These are phyloP conservation scores for Okapia johnstoni DNA, from an alignment of 2,113 vertebrate genomes.

Conservation along the genomic window DNA sequence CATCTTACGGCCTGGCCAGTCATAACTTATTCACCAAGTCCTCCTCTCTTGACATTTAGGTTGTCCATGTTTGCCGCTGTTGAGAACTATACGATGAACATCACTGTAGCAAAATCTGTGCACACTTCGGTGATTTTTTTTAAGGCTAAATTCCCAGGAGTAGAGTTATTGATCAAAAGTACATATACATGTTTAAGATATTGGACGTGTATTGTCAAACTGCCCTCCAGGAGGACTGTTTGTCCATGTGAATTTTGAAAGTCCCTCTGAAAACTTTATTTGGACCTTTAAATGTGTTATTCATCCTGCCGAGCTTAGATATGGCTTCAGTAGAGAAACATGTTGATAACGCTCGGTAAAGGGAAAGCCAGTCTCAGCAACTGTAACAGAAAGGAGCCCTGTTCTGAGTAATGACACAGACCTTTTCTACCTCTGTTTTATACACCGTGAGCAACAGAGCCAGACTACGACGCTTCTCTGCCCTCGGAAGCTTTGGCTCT, in stretches of 20 bases:
- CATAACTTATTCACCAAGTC: not conserved
- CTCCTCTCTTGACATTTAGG: not conserved
- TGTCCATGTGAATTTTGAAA: not conserved
- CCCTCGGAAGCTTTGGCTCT: not conserved
- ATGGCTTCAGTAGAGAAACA: not conserved
- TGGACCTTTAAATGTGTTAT: not conserved
- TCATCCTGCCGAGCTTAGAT: not conserved
- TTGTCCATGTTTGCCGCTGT: not conserved
- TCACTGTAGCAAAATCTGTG: not conserved
- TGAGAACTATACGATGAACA: not conserved
- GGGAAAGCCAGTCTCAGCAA: not conserved
- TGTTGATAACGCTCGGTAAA: not conserved
- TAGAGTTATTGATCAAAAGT: not conserved
- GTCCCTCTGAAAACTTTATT: not conserved
- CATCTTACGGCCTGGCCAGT: not conserved
- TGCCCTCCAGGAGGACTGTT: not conserved
- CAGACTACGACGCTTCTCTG: not conserved
- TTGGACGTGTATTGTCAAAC: not conserved
- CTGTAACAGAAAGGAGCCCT: not conserved
- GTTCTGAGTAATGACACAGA: not conserved
- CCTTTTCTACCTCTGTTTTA: not conserved
- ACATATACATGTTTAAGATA: not conserved
- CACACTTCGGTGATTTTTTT: not conserved
- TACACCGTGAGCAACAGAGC: rapidly evolving
- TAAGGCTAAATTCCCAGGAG: not conserved